Evolutionary conservation across 2,797 vertebrate genomes (phyloP), one percentile per base, ranked within the genome.

Genomic region (Hypotaenidia philippensis): DNA sequence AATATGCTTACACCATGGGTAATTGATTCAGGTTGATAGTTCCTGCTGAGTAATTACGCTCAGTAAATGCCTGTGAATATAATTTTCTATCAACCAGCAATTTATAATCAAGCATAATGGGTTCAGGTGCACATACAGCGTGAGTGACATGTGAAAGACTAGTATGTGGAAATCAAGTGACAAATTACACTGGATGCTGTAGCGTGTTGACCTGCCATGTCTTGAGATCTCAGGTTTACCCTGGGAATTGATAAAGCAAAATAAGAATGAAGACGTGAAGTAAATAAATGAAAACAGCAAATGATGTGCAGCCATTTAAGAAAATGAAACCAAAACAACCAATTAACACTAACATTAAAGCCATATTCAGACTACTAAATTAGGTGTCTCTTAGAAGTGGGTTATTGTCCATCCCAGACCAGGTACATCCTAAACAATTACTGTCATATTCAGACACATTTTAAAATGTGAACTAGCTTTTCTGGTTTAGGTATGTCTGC

Each of bases 101-200:
- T 92, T 96, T 83, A 76, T 89, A 96, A 95, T 93, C 93, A 96
- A 83, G 70, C 36, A 49, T 81, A 93, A 95, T 69, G 55, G 61
- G 50, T 80, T 95, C 95, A 96, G 91, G 89, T 94, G 91, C 65
- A 88, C 69, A 41, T 38, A 59, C 1, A 0, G 41, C 0, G 0
- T 91, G 89, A 94, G 45, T 66, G 79, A 88, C 87, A 87, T 60
- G 34, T 89, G 92, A 89, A 95, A 87, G 36, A 80, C 22, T 78
- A 11, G 20, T 52, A 41, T 63, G 55, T 21, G 18, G 61, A 91
- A 92, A 32, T 36, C 68, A 87, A 91, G 21, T 18, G 55, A 61
- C 32, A 83, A 55, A 91, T 78, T 52, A 22, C 10, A 13, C 61
- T 75, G 61, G 7, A 5, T 85, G 45, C n/a, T 65, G 5, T 20